These are phyloP conservation scores for Brachionus paranguensis DNA, from an alignment of 1,140 invertebrate species.

Conservation along the genomic window DNA sequence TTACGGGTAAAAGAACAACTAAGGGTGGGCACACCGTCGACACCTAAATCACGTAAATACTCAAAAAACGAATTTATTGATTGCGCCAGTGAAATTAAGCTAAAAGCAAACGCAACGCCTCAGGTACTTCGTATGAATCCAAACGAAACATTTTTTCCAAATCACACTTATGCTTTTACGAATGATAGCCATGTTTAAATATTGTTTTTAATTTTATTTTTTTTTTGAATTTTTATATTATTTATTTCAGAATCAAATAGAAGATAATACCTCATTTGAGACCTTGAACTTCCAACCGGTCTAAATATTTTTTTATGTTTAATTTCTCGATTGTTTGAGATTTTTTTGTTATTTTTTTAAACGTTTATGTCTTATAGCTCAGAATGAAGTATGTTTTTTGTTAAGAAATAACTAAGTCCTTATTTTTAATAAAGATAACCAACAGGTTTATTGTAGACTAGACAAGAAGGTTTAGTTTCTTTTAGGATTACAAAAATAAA, in stretches of 20 bases:
- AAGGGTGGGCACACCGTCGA: neutral
- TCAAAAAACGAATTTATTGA: constrained; percentile 26
- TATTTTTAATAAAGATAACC: neutral
- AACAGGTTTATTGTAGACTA: neutral
- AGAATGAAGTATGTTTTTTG: neutral
- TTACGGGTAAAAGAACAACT: constrained; percentile 3
- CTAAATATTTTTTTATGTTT: neutral
- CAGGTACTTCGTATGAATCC: constrained; percentile 11
- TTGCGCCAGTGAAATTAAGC: neutral
- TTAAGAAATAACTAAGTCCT: neutral
- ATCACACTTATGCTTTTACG: constrained; percentile 5
- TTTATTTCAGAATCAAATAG: neutral
- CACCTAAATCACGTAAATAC: constrained; percentile 16
- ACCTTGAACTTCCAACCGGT: neutral
- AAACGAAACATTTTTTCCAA: constrained; percentile 17
- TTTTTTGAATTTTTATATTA: neutral
- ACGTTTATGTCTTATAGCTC: neutral
- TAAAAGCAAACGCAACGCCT: neutral
- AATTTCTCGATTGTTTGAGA: neutral
- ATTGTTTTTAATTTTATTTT: constrained; percentile 14
- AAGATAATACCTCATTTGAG: neutral
- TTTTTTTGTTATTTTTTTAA: neutral
- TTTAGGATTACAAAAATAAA: neutral
- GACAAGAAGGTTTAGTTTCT: neutral
- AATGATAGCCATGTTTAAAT: constrained; percentile 32